Evolutionary conservation across 2,113 vertebrate species (phyloP), one percentile per base, ranked within the genome.

Genomic region (Bufo gargarizans): DNA sequence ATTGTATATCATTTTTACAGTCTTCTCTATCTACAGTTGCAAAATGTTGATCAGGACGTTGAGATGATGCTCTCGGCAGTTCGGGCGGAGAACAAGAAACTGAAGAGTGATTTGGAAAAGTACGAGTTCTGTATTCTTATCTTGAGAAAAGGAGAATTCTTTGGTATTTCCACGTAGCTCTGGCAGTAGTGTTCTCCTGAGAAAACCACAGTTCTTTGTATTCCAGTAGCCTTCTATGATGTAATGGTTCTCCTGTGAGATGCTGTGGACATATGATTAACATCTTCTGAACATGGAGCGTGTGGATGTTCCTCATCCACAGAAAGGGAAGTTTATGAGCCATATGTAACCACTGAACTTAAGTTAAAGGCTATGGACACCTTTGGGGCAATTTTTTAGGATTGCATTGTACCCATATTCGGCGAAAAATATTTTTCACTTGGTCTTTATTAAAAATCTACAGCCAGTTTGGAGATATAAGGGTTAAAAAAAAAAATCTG

Each of bases 61-160:
- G 91, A 94, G 92, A 90, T 86, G 81, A 0, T 93, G 13, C 89
- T 95, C 53, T 90, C 82, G 84, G 4, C 63, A 90, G 2, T 93
- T 90, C 59, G 56, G 4, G 85, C 20, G 84, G 94, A 92, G 90
- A 94, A 93, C 89, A 86, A 91, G 88, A 74, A 90, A n/a, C 77
- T 95, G 89, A 91, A 93, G 1, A 89, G 94, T 91, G 91, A 94
- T 13, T 88, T 96, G 71, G 69, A 89, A 91, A 95, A 94, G 95
- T 96, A 94, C 83, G 84, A 0, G 71, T 4, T 84, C 56, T 77
- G 0, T 5, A 6, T 12, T 85, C 4, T 50, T 56, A 58, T 85
- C 16, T 19, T 49, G 33, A 6, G 4, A 76, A 50, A 14, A n/a
- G 12, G 11, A 63, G 3, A 19, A 6, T 49, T 61, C 16, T 43